These are phyloP conservation scores for Phalera bucephala DNA, from an alignment of 2,888 invertebrate species.

Conservation along the genomic window DNA sequence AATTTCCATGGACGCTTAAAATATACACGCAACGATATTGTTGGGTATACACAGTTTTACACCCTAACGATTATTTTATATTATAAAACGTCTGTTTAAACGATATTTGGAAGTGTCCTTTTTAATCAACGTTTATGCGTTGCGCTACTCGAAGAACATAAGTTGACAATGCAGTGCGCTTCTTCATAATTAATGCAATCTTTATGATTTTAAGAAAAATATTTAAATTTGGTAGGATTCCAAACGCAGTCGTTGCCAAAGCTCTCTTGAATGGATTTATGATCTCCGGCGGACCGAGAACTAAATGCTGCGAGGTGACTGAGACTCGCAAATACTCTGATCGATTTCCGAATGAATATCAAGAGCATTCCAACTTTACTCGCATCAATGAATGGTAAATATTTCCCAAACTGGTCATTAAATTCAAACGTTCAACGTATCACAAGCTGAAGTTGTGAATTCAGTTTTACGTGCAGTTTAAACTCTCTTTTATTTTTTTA, in stretches of 20 bases:
- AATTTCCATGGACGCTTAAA: conserved; percentile 21
- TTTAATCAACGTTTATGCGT: too few relatives aligned
- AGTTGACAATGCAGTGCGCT: conserved; percentile 49
- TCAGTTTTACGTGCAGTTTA: too few relatives aligned
- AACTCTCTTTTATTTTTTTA: too few relatives aligned
- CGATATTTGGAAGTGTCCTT: too few relatives aligned
- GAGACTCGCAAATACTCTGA: conserved; percentile 33
- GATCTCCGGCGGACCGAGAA: conserved; percentile 41
- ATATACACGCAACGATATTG: too few relatives aligned
- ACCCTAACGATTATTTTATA: too few relatives aligned
- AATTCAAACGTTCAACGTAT: too few relatives aligned
- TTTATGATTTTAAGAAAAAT: conserved; percentile 63
- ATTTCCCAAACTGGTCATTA: too few relatives aligned
- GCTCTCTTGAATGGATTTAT: conserved; percentile 62
- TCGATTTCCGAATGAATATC: conserved; percentile 31
- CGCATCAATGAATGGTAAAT: conserved; percentile 19
- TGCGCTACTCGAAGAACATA: too few relatives aligned
- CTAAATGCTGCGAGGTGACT: conserved; percentile 26
- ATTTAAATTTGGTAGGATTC: conserved; percentile 74
- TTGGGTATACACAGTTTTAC: too few relatives aligned
- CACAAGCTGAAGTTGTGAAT: too few relatives aligned
- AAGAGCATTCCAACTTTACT: conserved; percentile 26
- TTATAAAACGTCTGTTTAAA: too few relatives aligned
- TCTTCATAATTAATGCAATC: conserved; percentile 56
- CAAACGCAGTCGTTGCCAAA: conserved; percentile 67